Conservation (phyloP, 2,113 vertebrate genomes). For the Prunella fulvescens region DNA sequence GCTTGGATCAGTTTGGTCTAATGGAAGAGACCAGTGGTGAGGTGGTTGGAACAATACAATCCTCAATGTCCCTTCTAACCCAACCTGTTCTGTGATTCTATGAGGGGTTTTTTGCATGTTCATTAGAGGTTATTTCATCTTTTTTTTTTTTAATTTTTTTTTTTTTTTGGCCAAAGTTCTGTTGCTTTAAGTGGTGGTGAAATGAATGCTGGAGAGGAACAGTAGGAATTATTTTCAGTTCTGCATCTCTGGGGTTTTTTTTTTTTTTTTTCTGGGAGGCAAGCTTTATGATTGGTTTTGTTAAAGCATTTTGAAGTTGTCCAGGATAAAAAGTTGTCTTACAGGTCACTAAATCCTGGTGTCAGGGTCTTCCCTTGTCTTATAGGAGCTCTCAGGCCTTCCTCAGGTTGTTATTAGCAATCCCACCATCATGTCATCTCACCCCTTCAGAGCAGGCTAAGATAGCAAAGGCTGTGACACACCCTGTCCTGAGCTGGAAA, state of each 20-base stretch:
- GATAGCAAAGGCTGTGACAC: neutral
- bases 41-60: neutral
- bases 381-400: neutral
- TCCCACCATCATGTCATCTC: neutral
- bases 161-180: neutral
- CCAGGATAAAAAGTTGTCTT: neutral
- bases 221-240: neutral
- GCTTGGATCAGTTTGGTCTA: neutral
- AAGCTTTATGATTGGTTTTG: neutral
- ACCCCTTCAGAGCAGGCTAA: neutral
- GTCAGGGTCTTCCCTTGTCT: neutral
- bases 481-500: neutral
- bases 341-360: neutral
- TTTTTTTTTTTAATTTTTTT: neutral
- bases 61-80: neutral
- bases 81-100: neutral
- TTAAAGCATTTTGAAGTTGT: neutral
- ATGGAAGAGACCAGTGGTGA: neutral
- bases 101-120: neutral
- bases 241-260: neutral
- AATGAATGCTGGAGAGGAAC: neutral
- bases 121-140: neutral
- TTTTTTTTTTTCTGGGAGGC: neutral
- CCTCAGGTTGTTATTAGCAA: neutral
- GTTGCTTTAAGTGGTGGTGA: neutral